Evolutionary conservation across 1,140 invertebrate species (phyloP).

Genomic region (Zaprionus davidi): DNA sequence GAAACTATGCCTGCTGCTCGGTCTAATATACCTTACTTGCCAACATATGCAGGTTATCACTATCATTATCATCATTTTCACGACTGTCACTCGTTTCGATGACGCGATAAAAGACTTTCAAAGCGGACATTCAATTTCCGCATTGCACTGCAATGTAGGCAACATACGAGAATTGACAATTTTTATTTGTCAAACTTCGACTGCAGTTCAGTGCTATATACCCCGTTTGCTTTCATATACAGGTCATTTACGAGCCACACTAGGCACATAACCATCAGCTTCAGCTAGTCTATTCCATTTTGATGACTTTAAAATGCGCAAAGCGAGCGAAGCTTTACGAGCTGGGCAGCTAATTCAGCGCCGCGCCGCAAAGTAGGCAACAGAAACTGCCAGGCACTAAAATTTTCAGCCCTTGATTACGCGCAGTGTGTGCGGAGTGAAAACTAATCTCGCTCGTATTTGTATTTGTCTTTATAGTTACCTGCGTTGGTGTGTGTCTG

Average conservation of each 20-base stretch:
- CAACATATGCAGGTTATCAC: too few relatives aligned
- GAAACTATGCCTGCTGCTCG: too few relatives aligned
- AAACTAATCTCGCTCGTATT: constrained; percentile 52
- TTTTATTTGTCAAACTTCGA: background rate
- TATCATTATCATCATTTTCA: too few relatives aligned
- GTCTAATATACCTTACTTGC: too few relatives aligned
- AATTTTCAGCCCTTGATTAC: constrained; percentile 51
- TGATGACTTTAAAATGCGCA: constrained; percentile 42
- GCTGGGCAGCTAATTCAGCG: constrained; percentile 34
- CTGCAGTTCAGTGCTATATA: too few relatives aligned
- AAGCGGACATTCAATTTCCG: background rate
- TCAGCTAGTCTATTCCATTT: constrained; percentile 22
- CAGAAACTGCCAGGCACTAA: constrained; percentile 35
- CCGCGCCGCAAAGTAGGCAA: constrained; percentile 18
- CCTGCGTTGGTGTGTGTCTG: background rate
- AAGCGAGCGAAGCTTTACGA: constrained; percentile 27
- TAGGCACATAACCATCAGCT: constrained; percentile 43
- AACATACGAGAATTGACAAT: background rate
- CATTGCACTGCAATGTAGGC: background rate
- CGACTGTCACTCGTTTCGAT: too few relatives aligned
- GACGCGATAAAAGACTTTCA: background rate
- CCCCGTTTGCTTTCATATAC: background rate
- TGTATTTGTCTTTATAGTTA: constrained; percentile 36
- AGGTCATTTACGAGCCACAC: constrained; percentile 37
- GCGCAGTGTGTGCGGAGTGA: constrained; percentile 5